Percentiles rank a stretch among this genome's conserved stretches.
Evolutionary conservation across 2,888 invertebrate species (phyloP).

Genomic region (Falcaria lacertinaria): DNA sequence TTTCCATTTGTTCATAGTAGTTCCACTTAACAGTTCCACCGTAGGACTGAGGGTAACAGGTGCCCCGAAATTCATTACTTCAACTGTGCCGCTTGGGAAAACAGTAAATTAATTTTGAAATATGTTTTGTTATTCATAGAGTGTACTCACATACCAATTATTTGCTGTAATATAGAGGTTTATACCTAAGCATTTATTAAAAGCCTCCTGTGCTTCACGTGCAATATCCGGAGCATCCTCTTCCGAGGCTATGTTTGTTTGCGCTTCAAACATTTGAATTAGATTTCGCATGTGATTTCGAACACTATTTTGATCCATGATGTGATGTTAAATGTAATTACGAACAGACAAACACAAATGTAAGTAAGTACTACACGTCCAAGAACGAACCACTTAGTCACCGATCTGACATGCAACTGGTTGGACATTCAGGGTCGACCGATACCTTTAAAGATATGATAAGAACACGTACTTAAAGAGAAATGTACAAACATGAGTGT

Average conservation of each 20-base stretch:
- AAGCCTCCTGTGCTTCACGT: conserved; percentile 30
- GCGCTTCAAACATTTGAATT: conserved; percentile 64
- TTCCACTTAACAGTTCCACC: too few species aligned
- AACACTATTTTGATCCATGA: conserved; percentile 38
- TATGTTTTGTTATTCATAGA: background rate
- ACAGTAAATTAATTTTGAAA: too few species aligned
- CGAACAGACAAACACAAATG: conserved; percentile 7
- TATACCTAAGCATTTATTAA: conserved; percentile 34
- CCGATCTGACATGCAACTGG: conserved; percentile 16
- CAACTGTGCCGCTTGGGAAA: too few species aligned
- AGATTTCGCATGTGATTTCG: conserved; percentile 51
- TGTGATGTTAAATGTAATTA: conserved; percentile 2
- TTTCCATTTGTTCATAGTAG: too few species aligned
- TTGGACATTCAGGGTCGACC: conserved; percentile 44
- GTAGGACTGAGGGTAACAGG: too few species aligned
- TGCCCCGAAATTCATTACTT: background rate
- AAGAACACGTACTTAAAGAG: conserved; percentile 32
- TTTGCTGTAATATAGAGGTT: conserved; percentile 5
- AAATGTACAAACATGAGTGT: background rate
- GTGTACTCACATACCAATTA: background rate
- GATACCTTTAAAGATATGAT: conserved; percentile 49
- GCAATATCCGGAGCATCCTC: conserved; percentile 36
- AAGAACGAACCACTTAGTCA: conserved; percentile 7
- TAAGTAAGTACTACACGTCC: conserved; percentile 6
- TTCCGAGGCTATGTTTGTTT: conserved; percentile 30